These are phyloP conservation scores for Xiphias gladius DNA, from an alignment of 2,113 vertebrate genomes.

Conservation along the genomic window DNA sequence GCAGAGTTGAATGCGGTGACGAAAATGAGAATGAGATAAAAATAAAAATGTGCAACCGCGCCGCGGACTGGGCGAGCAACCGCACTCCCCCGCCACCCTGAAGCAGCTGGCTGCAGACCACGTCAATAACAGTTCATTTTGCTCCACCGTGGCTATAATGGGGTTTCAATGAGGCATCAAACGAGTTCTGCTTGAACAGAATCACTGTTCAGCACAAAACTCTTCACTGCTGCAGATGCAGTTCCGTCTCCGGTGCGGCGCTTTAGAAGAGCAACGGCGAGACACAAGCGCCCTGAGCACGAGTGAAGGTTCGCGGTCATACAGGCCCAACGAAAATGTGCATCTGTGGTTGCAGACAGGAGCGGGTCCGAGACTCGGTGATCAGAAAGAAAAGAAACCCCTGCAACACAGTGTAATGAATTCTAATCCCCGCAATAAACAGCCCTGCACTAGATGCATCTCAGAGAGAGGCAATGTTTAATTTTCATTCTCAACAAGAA, in stretches of 20 bases:
- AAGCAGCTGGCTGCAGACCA: slow-evolving; percentile 40
- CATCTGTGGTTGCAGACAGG: neutral
- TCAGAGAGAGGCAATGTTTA: neutral
- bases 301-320: neutral
- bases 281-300: neutral
- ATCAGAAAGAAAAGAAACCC: neutral
- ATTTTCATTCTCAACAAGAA: neutral
- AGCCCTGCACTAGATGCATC: neutral
- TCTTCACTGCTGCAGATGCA: slow-evolving; percentile 39
- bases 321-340: neutral
- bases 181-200: slow-evolving; percentile 74
- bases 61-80: slow-evolving; percentile 12
- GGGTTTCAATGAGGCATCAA: slow-evolving; percentile 81
- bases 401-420: neutral
- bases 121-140: slow-evolving; percentile 70
- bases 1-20: slow-evolving; percentile 34
- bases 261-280: slow-evolving; percentile 10
- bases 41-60: slow-evolving; percentile 29
- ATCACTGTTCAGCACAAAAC: slow-evolving; percentile 62
- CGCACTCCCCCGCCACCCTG: neutral
- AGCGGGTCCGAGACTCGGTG: neutral
- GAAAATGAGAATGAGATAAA: slow-evolving; percentile 44
- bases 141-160: slow-evolving; percentile 70
- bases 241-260: slow-evolving; percentile 28
- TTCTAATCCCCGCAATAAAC: neutral